Conservation (phyloP, 2,888 invertebrate genomes). For the Onthophagus sagittarius region DNA sequence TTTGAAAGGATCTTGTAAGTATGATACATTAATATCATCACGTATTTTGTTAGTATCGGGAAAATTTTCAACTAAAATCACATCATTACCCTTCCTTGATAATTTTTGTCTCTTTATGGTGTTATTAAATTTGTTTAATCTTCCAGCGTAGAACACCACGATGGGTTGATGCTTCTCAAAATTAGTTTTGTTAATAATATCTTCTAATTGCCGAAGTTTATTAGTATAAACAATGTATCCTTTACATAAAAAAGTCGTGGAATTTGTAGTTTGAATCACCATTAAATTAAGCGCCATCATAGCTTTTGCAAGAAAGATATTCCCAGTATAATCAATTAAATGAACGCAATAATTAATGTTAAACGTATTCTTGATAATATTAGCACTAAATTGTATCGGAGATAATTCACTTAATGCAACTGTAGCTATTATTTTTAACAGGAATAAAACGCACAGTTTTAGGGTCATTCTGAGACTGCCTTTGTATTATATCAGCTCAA, state of each 20-base stretch:
- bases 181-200: neutral
- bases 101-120: neutral
- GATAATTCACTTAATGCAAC: neutral
- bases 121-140: neutral
- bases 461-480: neutral
- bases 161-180: neutral
- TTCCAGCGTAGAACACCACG: neutral
- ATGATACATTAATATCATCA: neutral
- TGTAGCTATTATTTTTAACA: neutral
- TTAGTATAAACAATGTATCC: neutral
- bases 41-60: neutral
- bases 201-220: neutral
- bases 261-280: neutral
- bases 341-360: neutral
- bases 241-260: neutral
- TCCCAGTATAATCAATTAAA: neutral
- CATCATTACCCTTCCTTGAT: constrained; percentile 11
- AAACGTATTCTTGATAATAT: neutral
- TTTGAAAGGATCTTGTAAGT: neutral
- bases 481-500: neutral
- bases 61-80: constrained; percentile 11
- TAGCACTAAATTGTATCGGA: neutral
- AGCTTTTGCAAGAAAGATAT: neutral
- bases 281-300: neutral
- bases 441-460: neutral